Conservation (phyloP, 2,888 invertebrate species). For the Yponomeuta cagnagella region DNA sequence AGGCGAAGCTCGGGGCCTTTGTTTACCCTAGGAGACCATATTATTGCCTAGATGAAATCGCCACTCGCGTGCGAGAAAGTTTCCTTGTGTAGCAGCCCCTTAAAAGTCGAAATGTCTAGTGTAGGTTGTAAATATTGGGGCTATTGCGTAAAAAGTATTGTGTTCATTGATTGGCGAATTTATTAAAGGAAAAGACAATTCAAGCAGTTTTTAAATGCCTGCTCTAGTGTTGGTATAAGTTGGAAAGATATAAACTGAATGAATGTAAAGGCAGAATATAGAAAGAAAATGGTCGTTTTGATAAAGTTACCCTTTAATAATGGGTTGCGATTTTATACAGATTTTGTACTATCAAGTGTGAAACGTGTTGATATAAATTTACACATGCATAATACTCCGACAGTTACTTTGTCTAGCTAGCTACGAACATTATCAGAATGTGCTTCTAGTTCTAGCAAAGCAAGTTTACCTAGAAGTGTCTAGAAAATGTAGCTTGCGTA, state of each 20-base stretch:
- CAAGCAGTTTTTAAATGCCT: background rate
- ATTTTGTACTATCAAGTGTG: background rate
- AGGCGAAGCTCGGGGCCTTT: too few species aligned
- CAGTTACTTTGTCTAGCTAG: background rate
- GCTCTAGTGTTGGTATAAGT: background rate
- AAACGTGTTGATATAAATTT: background rate
- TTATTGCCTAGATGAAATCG: too few species aligned
- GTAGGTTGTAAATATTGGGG: background rate
- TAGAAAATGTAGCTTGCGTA: background rate
- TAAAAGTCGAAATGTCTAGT: background rate
- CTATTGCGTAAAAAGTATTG: constrained; percentile 1
- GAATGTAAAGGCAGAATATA: background rate
- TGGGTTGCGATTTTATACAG: background rate
- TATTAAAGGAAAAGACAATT: background rate
- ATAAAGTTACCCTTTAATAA: background rate
- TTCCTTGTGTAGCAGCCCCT: too few species aligned
- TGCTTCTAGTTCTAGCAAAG: background rate
- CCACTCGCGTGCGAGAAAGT: too few species aligned
- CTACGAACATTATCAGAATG: background rate
- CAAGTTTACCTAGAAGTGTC: background rate
- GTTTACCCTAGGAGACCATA: too few species aligned
- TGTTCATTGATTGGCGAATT: constrained; percentile 8
- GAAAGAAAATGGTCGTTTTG: background rate
- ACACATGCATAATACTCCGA: background rate
- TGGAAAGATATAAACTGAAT: background rate